Evolutionary conservation across 2,888 invertebrate genomes (phyloP).

Genomic region (Steromphala cineraria): DNA sequence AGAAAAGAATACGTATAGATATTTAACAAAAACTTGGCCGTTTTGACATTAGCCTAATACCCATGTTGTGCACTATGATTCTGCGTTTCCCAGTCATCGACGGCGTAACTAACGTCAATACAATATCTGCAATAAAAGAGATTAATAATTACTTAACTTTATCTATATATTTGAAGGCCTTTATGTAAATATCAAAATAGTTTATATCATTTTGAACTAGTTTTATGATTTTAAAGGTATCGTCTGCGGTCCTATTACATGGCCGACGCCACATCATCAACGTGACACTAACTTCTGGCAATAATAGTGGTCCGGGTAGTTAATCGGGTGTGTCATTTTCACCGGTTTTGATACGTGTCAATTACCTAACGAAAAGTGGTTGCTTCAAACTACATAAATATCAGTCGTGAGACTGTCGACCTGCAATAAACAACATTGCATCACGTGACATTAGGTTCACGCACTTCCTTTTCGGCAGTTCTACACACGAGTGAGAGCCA

Average conservation of each 20-base stretch:
- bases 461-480: slow-evolving; percentile 60
- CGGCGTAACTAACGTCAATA: neutral
- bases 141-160: neutral
- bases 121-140: neutral
- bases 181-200: neutral
- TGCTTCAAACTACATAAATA: neutral
- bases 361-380: no score
- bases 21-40: no score
- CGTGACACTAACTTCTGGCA: slow-evolving; percentile 4
- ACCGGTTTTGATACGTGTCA: neutral
- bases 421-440: neutral
- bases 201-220: neutral
- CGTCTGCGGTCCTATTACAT: neutral
- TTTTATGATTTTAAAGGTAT: neutral
- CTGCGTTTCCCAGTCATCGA: neutral
- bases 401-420: neutral
- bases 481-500: slow-evolving; percentile 49
- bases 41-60: no score
- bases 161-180: neutral
- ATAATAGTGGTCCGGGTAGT: neutral
- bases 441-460: slow-evolving; percentile 58
- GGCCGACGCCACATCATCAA: slow-evolving; percentile 27
- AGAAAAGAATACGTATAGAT: no score
- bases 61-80: no score
- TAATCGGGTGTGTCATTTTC: neutral